Evolutionary conservation across 2,797 vertebrate species (phyloP).

Genomic region (Epinephelus awoara): DNA sequence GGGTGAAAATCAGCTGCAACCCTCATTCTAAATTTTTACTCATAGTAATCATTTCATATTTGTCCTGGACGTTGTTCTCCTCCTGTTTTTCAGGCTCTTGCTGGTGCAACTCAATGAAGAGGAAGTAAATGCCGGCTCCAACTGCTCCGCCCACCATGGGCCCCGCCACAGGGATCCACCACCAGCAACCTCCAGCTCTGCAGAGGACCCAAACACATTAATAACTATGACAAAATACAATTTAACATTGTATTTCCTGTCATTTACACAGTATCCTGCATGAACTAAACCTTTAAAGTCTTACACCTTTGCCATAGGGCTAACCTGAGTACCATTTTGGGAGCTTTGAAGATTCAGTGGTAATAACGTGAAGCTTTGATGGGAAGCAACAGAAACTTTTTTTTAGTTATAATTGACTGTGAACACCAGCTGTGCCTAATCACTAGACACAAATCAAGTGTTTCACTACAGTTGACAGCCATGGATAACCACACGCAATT

Average conservation of each 20-base stretch:
- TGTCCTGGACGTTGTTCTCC: constrained; percentile 84
- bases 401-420: no score
- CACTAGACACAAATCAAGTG: no score
- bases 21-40: constrained; percentile 66
- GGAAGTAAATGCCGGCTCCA: constrained; percentile 90
- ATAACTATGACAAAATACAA: constrained; percentile 5
- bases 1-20: constrained; percentile 17
- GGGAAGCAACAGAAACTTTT: no score
- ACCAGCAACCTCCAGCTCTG: constrained; percentile 93
- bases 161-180: constrained; percentile 96
- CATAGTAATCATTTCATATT: constrained; percentile 91
- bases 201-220: constrained; percentile 32
- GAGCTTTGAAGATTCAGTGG: no score
- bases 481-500: no score
- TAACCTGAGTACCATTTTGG: no score
- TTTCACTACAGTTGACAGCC: no score
- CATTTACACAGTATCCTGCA: not conserved
- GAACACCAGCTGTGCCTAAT: no score
- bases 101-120: constrained; percentile 94
- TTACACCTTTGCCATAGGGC: not conserved
- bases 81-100: constrained; percentile 76
- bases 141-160: constrained; percentile 92
- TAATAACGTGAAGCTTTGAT: no score
- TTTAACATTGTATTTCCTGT: not conserved
- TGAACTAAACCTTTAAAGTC: not conserved